phyloP scores from a whole-genome alignment of 2,888 invertebrate species.

The Drosophila pullipes region DNA sequence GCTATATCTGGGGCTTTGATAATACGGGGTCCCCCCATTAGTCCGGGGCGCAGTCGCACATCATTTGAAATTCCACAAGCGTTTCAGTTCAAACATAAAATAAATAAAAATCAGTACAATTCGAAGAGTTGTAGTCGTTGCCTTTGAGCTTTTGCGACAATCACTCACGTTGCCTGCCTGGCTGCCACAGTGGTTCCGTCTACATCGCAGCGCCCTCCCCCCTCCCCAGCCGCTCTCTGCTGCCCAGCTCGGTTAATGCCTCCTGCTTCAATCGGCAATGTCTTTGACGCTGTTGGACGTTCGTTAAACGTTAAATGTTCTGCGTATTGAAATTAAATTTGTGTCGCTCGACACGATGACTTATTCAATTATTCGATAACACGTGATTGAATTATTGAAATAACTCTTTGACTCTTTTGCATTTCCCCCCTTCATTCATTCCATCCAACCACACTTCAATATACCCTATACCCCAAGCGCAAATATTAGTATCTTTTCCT shows the following conservation, averaged over 20 bases:
- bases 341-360: conserved; percentile 79
- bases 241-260: conserved; percentile 9
- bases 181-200: conserved; percentile 29
- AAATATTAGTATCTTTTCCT: neutral
- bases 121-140: conserved; percentile 72
- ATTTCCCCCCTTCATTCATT: neutral
- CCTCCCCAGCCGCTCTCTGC: neutral
- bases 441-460: neutral
- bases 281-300: conserved; percentile 59
- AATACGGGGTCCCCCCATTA: conserved; percentile 37
- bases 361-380: conserved; percentile 80
- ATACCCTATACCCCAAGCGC: neutral
- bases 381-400: conserved; percentile 81
- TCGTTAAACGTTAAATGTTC: conserved; percentile 66
- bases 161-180: conserved; percentile 74
- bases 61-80: conserved; percentile 77
- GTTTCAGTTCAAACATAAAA: conserved; percentile 83
- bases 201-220: conserved; percentile 1
- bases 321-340: conserved; percentile 80
- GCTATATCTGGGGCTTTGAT: conserved; percentile 34
- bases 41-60: conserved; percentile 61
- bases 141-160: conserved; percentile 81
- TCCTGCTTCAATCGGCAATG: conserved; percentile 62
- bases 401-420: conserved; percentile 26
- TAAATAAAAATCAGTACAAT: conserved; percentile 82